These are phyloP conservation scores for Myocastor coypus DNA, from an alignment of 2,113 vertebrate genomes.

Conservation along the genomic window DNA sequence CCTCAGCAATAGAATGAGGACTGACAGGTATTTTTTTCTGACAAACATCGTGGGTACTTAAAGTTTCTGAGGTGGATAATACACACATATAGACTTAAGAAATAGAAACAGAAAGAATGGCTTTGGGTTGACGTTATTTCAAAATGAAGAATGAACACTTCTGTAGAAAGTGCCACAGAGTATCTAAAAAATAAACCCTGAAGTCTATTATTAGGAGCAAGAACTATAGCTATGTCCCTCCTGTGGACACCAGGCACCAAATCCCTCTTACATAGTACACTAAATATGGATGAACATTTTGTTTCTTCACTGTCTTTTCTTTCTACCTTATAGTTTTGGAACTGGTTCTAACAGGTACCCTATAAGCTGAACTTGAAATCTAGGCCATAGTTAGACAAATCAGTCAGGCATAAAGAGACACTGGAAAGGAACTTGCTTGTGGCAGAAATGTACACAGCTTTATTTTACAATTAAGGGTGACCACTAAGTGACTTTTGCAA, in stretches of 20 bases:
- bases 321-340: background rate
- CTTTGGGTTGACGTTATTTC: background rate
- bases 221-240: background rate
- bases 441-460: background rate
- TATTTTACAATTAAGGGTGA: background rate
- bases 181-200: background rate
- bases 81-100: background rate
- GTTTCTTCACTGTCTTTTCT: background rate
- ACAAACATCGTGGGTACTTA: background rate
- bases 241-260: background rate
- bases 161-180: background rate
- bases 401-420: background rate
- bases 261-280: background rate
- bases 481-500: slow-evolving; percentile 50
- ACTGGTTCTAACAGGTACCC: background rate
- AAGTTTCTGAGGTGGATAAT: background rate
- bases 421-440: background rate
- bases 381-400: slow-evolving; percentile 18
- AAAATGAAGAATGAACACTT: background rate
- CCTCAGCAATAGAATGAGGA: background rate
- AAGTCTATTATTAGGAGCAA: background rate
- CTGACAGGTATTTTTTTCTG: background rate
- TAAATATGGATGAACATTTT: slow-evolving; percentile 45
- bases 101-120: background rate
- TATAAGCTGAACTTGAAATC: slow-evolving; percentile 41